phyloP scores from a whole-genome alignment of 2,797 vertebrate species.

The Thripadectes ignobilis region DNA sequence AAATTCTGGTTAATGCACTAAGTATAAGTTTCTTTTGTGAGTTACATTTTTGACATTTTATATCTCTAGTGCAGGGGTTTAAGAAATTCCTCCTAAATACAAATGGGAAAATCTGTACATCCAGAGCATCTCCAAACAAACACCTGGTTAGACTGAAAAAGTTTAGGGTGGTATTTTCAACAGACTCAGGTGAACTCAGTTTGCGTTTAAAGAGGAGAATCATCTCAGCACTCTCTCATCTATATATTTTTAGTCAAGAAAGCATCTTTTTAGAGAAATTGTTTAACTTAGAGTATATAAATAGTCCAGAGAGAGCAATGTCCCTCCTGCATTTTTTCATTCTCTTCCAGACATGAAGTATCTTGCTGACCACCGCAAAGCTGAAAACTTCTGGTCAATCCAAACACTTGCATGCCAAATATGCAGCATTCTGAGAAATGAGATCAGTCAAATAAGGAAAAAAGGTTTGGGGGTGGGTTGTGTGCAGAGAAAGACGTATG shows the following conservation, averaged over 20 bases:
- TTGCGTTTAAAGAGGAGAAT: background rate
- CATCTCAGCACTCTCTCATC: background rate
- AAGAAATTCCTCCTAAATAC: background rate
- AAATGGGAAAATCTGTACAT: background rate
- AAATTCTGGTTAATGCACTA: background rate
- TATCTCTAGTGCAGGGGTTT: background rate
- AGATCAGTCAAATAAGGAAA: background rate
- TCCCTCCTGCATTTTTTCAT: background rate
- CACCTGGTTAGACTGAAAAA: background rate
- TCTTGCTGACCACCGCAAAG: background rate
- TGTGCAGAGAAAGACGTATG: background rate
- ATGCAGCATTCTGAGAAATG: background rate
- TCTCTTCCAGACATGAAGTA: background rate
- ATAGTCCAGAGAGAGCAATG: background rate
- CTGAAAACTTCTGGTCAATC: background rate
- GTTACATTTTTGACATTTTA: background rate
- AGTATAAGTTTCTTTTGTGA: background rate
- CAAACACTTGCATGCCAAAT: background rate
- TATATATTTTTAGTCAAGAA: background rate
- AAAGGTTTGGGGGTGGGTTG: rapidly evolving
- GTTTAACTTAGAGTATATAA: background rate
- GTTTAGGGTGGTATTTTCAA: background rate
- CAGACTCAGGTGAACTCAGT: background rate
- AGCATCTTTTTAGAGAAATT: background rate
- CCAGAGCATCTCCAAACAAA: background rate